These are phyloP conservation scores for Percopsis transmontana DNA, from an alignment of 2,113 vertebrate genomes.

Conservation along the genomic window DNA sequence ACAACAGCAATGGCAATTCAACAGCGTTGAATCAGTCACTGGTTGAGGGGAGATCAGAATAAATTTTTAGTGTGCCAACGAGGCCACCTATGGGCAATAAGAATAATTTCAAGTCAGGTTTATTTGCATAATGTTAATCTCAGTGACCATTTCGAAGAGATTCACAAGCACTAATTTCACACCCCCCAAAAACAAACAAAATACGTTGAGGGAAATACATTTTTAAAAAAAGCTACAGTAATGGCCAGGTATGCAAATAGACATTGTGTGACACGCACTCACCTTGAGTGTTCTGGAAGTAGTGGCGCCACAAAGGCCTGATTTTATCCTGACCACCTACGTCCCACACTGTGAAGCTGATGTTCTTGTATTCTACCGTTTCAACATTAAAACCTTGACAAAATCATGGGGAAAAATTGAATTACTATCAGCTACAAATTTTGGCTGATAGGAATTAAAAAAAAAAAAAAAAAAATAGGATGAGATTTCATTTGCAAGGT, in stretches of 20 bases:
- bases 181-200: too few relatives aligned
- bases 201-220: too few relatives aligned
- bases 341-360: constrained; percentile 99
- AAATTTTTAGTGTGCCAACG: constrained; percentile 23
- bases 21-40: constrained; percentile 39
- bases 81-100: constrained; percentile 42
- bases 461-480: not conserved
- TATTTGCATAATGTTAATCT: too few relatives aligned
- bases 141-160: too few relatives aligned
- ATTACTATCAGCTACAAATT: not conserved
- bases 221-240: not conserved
- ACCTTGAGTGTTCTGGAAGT: constrained; percentile 99
- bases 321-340: constrained; percentile 99
- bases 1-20: constrained; percentile 23
- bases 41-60: constrained; percentile 11
- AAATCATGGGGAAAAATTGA: not conserved
- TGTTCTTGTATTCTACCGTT: constrained; percentile 98
- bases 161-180: too few relatives aligned
- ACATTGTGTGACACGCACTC: constrained; percentile 30
- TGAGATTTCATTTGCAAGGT: not conserved
- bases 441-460: not conserved
- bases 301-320: constrained; percentile 97
- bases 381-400: constrained; percentile 94
- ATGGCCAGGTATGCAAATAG: not conserved
- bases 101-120: too few relatives aligned